These are phyloP conservation scores for Microplitis deprimator DNA, from an alignment of 2,888 invertebrate genomes.

Conservation along the genomic window DNA sequence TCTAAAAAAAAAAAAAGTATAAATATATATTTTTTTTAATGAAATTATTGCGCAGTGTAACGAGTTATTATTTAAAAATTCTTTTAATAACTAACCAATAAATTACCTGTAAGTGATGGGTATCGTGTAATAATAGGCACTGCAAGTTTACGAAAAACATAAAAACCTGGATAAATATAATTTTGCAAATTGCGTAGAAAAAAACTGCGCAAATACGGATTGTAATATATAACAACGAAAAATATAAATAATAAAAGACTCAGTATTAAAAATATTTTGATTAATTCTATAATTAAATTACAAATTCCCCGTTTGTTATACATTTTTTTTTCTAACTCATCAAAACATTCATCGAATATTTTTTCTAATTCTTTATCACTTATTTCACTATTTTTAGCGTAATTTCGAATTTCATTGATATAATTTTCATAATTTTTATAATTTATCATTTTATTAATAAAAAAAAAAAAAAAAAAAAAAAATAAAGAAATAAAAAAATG, in stretches of 20 bases:
- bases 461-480: not conserved
- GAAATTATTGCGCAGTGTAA: not conserved
- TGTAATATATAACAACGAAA: constrained; percentile 72
- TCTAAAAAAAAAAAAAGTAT: constrained; percentile 73
- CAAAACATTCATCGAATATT: constrained; percentile 76
- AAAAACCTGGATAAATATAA: constrained; percentile 86
- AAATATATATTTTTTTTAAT: not conserved
- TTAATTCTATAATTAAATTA: constrained; percentile 37
- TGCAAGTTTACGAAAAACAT: constrained; percentile 80
- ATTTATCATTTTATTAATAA: constrained; percentile 13
- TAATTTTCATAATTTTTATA: constrained; percentile 72
- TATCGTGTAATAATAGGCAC: constrained; percentile 84
- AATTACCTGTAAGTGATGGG: constrained; percentile 80
- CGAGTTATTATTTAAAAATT: not conserved
- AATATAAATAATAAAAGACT: constrained; percentile 69
- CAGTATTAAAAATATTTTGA: constrained; percentile 57
- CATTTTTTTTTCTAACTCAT: constrained; percentile 66
- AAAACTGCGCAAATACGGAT: constrained; percentile 78
- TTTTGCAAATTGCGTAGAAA: constrained; percentile 83
- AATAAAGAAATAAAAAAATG: not conserved
- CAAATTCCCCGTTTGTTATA: constrained; percentile 37
- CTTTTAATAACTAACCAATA: constrained; percentile 19
- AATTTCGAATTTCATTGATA: constrained; percentile 75
- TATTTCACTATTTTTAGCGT: constrained; percentile 76
- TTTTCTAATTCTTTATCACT: constrained; percentile 77